Conservation (phyloP, 2,888 invertebrate genomes). For the Pheosia tremula region DNA sequence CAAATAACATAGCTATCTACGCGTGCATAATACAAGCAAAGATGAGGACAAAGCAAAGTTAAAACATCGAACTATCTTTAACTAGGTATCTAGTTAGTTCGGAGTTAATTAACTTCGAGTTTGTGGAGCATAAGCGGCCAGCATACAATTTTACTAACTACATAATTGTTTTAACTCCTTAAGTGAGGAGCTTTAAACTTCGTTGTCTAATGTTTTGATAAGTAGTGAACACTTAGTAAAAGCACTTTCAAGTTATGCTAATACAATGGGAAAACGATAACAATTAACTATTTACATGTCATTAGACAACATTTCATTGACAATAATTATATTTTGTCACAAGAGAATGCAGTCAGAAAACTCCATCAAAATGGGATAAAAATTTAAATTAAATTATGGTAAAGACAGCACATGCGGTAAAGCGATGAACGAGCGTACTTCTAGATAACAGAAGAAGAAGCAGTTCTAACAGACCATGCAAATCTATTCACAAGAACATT, state of each 20-base stretch:
- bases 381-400: too few species aligned
- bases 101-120: neutral
- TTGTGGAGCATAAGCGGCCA: slow-evolving; percentile 2
- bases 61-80: neutral
- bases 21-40: too few species aligned
- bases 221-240: neutral
- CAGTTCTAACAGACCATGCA: neutral
- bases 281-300: too few species aligned
- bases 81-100: neutral
- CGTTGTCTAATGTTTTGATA: neutral
- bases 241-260: neutral
- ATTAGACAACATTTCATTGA: too few species aligned
- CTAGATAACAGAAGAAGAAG: neutral
- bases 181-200: slow-evolving; percentile 3
- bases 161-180: slow-evolving; percentile 4
- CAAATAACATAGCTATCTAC: too few species aligned
- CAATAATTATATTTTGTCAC: too few species aligned
- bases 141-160: slow-evolving; percentile 2
- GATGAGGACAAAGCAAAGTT: neutral
- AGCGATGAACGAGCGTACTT: too few species aligned
- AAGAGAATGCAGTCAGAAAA: too few species aligned
- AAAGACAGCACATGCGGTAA: too few species aligned
- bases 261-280: neutral
- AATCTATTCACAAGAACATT: neutral
- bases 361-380: too few species aligned